These are phyloP conservation scores for Automeris io DNA, from an alignment of 2,888 invertebrate genomes.

Conservation along the genomic window DNA sequence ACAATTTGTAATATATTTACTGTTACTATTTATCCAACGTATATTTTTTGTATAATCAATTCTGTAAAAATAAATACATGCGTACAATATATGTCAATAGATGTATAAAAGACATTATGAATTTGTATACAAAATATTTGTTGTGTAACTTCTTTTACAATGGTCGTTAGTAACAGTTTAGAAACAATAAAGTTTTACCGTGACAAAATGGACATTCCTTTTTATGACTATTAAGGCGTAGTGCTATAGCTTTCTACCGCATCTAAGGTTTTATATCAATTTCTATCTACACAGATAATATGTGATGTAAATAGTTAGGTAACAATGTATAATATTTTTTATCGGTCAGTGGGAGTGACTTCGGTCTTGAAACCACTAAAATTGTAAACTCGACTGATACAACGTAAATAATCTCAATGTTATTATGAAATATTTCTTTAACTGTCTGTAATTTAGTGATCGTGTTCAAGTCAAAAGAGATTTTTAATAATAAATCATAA, in stretches of 20 bases:
- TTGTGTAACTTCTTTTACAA: not conserved
- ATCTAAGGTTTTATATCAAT: conserved; percentile 9
- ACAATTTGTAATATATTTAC: too few species aligned
- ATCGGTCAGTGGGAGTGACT: conserved; percentile 50
- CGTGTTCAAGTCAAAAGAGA: conserved; percentile 77
- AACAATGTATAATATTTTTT: conserved; percentile 38
- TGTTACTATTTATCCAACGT: too few species aligned
- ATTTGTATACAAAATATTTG: too few species aligned
- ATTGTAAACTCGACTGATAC: conserved; percentile 64
- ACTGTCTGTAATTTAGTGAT: conserved; percentile 75
- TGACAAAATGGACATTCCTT: conserved; percentile 5
- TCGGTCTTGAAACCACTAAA: conserved; percentile 50
- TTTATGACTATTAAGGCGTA: conserved; percentile 7
- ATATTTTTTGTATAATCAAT: too few species aligned
- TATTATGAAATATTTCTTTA: conserved; percentile 58
- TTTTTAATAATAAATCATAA: conserved; percentile 71
- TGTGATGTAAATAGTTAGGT: conserved; percentile 39
- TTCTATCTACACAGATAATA: conserved; percentile 15
- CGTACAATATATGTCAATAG: too few species aligned
- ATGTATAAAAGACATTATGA: too few species aligned
- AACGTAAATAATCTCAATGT: conserved; percentile 63
- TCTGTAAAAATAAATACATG: too few species aligned
- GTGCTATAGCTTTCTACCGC: not conserved
- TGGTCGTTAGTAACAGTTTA: not conserved
- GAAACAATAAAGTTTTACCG: not conserved